A percentile compares a stretch with the other conserved stretches of the same genome.
Conservation (phyloP, 2,113 vertebrate species). For the Ceuthmochares aereus region DNA sequence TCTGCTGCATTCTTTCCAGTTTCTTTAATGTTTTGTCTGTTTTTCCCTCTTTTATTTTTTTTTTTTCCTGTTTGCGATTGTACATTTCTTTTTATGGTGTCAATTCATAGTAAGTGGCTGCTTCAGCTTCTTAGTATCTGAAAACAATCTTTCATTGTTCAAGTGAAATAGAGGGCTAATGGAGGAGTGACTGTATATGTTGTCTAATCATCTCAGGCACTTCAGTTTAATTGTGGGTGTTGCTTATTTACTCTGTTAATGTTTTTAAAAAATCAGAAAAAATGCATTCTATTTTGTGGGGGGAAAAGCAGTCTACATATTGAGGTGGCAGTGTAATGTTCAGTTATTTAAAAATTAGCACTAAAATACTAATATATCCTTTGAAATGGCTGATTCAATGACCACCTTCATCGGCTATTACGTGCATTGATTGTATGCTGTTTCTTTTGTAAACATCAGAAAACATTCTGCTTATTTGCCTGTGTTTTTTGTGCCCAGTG, state of each 20-base stretch:
- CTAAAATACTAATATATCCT: background rate
- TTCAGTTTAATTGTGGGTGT: background rate
- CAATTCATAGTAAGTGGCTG: background rate
- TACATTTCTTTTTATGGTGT: background rate
- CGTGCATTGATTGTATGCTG: background rate
- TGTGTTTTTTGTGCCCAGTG: background rate
- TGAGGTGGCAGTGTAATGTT: background rate
- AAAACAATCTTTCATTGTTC: constrained; percentile 18
- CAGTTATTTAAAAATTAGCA: background rate
- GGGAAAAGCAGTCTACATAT: background rate
- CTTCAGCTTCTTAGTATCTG: background rate
- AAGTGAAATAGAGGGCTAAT: background rate
- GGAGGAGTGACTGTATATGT: background rate
- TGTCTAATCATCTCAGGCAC: background rate
- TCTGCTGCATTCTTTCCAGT: background rate
- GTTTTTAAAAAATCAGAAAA: background rate
- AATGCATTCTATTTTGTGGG: background rate
- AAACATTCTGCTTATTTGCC: background rate
- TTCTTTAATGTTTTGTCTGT: background rate
- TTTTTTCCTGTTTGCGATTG: background rate
- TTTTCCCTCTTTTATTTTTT: background rate
- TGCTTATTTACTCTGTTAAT: background rate
- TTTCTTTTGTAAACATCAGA: background rate
- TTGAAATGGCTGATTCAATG: background rate
- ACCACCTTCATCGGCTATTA: background rate